Percentiles rank a stretch among this genome's conserved stretches.
phyloP scores from a whole-genome alignment of 2,797 vertebrate species.

The Mallotus villosus region DNA sequence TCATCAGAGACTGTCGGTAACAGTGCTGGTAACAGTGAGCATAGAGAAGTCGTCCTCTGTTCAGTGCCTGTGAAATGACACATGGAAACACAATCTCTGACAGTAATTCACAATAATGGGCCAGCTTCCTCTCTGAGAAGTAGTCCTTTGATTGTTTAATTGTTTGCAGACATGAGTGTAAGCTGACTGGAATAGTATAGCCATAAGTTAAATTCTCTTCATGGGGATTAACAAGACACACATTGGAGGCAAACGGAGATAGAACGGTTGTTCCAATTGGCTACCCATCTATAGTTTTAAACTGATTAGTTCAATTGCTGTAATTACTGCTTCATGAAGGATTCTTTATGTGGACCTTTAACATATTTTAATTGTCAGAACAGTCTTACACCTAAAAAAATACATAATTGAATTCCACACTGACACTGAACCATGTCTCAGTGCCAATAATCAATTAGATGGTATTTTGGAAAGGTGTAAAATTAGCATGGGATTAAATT shows the following conservation, averaged over 20 bases:
- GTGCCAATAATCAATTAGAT: no score
- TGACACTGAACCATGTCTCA: no score
- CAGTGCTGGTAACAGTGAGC: no score
- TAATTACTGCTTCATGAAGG: neutral
- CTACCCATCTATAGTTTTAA: slow-evolving; percentile 15
- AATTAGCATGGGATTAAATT: no score
- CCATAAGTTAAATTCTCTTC: slow-evolving; percentile 39
- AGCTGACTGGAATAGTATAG: slow-evolving; percentile 50
- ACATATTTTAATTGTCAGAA: no score
- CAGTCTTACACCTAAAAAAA: no score
- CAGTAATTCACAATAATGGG: slow-evolving; percentile 67
- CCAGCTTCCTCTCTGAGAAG: slow-evolving; percentile 57
- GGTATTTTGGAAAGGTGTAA: no score
- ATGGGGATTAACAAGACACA: slow-evolving; percentile 26
- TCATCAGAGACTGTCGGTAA: slow-evolving; percentile 32
- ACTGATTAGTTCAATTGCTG: slow-evolving; percentile 8
- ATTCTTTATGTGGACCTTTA: neutral
- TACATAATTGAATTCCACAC: no score
- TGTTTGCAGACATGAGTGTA: slow-evolving; percentile 63
- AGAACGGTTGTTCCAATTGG: slow-evolving; percentile 19
- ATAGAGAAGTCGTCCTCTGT: no score
- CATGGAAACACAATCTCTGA: slow-evolving; percentile 58
- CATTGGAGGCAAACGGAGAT: slow-evolving; percentile 39
- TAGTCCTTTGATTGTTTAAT: slow-evolving; percentile 68
- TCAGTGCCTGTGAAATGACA: slow-evolving; percentile 40